Conservation (phyloP, 53 echinoderm and acorn worm species). For the Paracentrotus lividus region DNA sequence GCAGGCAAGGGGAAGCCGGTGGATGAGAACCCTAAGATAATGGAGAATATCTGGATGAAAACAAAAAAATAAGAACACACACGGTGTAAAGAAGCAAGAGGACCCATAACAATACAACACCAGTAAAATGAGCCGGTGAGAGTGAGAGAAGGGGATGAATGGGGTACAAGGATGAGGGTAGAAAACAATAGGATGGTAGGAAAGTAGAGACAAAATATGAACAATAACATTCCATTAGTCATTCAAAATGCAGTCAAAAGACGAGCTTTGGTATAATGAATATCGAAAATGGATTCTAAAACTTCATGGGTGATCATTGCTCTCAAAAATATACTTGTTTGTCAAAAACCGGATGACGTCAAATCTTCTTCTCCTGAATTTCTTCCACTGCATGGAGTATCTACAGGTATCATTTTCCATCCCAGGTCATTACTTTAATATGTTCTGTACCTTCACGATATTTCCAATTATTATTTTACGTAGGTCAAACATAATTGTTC, state of each 20-base stretch:
- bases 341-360: neutral
- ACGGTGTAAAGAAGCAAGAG: constrained; percentile 49
- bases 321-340: constrained; percentile 2
- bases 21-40: constrained; percentile 34
- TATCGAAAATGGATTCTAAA: constrained; percentile 29
- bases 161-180: neutral
- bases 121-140: neutral
- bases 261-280: constrained; percentile 9
- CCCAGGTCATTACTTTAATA: no score
- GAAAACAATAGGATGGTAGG: constrained; percentile 11
- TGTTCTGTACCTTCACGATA: neutral
- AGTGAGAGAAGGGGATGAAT: constrained; percentile 34
- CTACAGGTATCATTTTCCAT: neutral
- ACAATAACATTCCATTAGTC: constrained; percentile 58
- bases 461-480: neutral
- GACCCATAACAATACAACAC: constrained; percentile 52
- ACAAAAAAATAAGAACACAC: constrained; percentile 66
- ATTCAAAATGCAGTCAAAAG: constrained; percentile 14
- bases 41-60: constrained; percentile 33
- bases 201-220: constrained; percentile 32
- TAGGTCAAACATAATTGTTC: neutral
- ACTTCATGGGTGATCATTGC: constrained; percentile 26
- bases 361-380: neutral
- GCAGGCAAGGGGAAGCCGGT: neutral
- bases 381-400: neutral